A percentile compares a stretch with the other conserved stretches of the same genome.
Conservation (phyloP, 2,113 vertebrate species). For the Poeciliopsis occidentalis region DNA sequence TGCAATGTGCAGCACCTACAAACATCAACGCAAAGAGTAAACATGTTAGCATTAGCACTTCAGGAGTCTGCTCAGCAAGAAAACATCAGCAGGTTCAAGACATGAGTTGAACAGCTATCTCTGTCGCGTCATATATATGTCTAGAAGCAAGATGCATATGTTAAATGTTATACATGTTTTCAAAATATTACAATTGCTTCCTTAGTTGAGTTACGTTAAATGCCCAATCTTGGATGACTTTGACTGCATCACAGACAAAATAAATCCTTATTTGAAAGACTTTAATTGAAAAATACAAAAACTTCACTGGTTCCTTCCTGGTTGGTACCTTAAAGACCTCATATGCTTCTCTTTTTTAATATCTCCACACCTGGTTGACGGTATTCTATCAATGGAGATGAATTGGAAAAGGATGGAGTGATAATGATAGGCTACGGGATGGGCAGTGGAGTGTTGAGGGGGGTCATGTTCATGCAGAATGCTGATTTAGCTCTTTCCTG, state of each 20-base stretch:
- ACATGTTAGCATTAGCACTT: too few species aligned
- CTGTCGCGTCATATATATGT: neutral
- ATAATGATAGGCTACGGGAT: conserved; percentile 31
- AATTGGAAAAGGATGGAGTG: conserved; percentile 29
- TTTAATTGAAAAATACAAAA: neutral
- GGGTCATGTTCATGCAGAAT: conserved; percentile 31
- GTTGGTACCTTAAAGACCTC: neutral
- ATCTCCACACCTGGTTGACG: conserved; percentile 48
- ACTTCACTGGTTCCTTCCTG: neutral
- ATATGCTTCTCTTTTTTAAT: conserved; percentile 35
- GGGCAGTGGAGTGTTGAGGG: neutral
- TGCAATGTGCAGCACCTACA: neutral
- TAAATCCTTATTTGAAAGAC: neutral
- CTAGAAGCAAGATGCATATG: neutral
- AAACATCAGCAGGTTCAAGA: too few species aligned
- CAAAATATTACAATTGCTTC: neutral
- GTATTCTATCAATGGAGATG: conserved; percentile 27
- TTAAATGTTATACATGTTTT: neutral
- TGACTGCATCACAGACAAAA: neutral
- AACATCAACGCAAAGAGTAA: neutral
- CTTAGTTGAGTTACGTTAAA: neutral
- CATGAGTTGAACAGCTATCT: neutral
- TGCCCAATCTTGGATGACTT: neutral
- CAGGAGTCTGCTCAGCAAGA: too few species aligned
- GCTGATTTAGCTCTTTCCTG: conserved; percentile 68